Base-by-base conservation (phyloP, 92 coral and sea anemone genomes). In the Montipora capitata region DNA sequence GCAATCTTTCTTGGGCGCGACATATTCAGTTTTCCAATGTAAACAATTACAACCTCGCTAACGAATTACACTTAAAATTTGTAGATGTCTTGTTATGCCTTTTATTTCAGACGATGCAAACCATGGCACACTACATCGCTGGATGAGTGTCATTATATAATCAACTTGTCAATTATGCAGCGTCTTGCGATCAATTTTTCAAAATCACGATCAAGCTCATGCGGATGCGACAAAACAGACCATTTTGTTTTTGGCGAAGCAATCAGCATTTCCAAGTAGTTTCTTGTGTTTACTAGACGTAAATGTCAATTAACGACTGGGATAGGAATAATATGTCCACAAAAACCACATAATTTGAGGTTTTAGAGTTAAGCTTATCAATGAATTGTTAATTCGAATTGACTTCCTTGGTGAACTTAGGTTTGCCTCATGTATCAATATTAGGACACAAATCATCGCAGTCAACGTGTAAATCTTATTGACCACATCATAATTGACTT, bases 21-120 rank as follows among this genome's bases (percentile, higher is more conserved):
- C 66, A 65, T 72, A 13, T 35, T 4, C 66, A 7, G 43, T 15
- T 38, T 42, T 65, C 5, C 20, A 6, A 4, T 38, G 38, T 4
- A 45, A 45, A 45, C 51, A 45, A 45, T 14, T 4, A 13, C 16
- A 27, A 27, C 35, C 2, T 27, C 35, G 35, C 12, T 43, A 64
- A 40, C 74, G 27, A 27, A 45, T 8, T 12, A 44, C 44, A 80
- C 27, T 1, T 74, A 80, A 71, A 80, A 45, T 75, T 40, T 80
- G 41, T 65, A 80, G 2, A 51, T 64, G 42, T 49, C 49, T 80
- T 51, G 43, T 63, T 78, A 61, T 38, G 4, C 62, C 10, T 10
- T 2, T 43, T 20, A 44, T 27, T 11, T 66, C 44, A 9, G 38
- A 42, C 61, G 73, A 69, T 79, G 54, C 11, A 64, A 63, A 18